Evolutionary conservation across 1,140 invertebrate genomes (phyloP).

Genomic region (Dysdera silvatica): DNA sequence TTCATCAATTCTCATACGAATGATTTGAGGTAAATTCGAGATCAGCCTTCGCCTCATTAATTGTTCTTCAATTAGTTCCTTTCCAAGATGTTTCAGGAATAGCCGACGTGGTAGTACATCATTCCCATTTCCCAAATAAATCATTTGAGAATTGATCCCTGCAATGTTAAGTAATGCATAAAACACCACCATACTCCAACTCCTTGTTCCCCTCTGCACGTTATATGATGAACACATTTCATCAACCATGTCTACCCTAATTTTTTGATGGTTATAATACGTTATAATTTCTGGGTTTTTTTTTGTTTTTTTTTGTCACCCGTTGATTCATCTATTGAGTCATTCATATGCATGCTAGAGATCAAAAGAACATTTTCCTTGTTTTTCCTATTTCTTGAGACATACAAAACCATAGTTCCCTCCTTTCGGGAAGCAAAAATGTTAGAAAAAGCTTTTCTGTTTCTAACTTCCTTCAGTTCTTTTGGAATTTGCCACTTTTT

Average conservation of each 20-base stretch:
- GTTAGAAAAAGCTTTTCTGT: not conserved
- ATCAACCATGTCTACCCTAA: constrained; percentile 46
- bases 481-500: constrained; percentile 27
- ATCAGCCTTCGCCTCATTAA: not conserved
- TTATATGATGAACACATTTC: constrained; percentile 42
- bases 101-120: not conserved
- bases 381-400: constrained; percentile 32
- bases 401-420: constrained; percentile 29
- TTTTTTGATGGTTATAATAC: constrained; percentile 46
- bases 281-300: constrained; percentile 43
- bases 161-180: constrained; percentile 23
- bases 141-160: constrained; percentile 18
- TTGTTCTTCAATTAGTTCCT: not conserved
- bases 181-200: constrained; percentile 42
- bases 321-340: constrained; percentile 11
- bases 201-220: constrained; percentile 37
- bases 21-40: too few relatives aligned
- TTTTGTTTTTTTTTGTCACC: constrained; percentile 37
- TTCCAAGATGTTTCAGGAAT: not conserved
- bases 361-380: constrained; percentile 31
- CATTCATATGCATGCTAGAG: constrained; percentile 29
- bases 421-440: constrained; percentile 25
- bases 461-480: not conserved
- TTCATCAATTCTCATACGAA: too few relatives aligned
- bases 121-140: not conserved